Percentiles rank a stretch among this genome's conserved stretches.
These are phyloP conservation scores for Hoplodrina blanda DNA, from an alignment of 2,888 invertebrate genomes.

Conservation along the genomic window DNA sequence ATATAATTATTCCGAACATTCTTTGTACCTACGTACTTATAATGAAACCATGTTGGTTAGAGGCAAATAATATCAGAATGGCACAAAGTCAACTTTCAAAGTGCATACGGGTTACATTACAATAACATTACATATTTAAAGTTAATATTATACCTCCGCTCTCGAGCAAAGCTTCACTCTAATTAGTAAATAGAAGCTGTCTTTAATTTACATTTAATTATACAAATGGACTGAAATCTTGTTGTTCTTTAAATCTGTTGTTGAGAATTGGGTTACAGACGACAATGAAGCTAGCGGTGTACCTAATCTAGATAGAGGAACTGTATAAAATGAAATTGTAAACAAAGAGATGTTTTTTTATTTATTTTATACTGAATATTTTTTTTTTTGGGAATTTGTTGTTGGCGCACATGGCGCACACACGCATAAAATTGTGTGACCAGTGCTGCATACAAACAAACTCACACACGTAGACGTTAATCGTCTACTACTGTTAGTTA, in stretches of 20 bases:
- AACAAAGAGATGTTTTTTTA: constrained; percentile 32
- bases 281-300: constrained; percentile 43
- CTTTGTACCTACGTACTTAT: not conserved
- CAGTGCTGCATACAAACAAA: too few relatives aligned
- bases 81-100: constrained; percentile 14
- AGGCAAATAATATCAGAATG: constrained; percentile 14
- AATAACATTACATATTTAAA: constrained; percentile 1
- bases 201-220: constrained; percentile 47
- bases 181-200: constrained; percentile 41
- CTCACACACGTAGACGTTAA: too few relatives aligned
- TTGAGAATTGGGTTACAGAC: constrained; percentile 50
- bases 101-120: constrained; percentile 10
- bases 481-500: too few relatives aligned
- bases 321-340: constrained; percentile 42
- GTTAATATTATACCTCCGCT: constrained; percentile 13
- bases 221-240: constrained; percentile 43
- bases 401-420: too few relatives aligned
- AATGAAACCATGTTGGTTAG: not conserved
- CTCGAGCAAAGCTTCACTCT: constrained; percentile 17
- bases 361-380: not conserved
- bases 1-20: not conserved
- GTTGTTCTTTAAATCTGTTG: constrained; percentile 46
- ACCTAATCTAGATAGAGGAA: constrained; percentile 39
- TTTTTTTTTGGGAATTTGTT: constrained; percentile 8
- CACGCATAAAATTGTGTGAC: too few relatives aligned